Percentiles rank a stretch among this genome's conserved stretches.
Conservation (phyloP, 1,140 invertebrate genomes). For the Monochamus saltuarius region DNA sequence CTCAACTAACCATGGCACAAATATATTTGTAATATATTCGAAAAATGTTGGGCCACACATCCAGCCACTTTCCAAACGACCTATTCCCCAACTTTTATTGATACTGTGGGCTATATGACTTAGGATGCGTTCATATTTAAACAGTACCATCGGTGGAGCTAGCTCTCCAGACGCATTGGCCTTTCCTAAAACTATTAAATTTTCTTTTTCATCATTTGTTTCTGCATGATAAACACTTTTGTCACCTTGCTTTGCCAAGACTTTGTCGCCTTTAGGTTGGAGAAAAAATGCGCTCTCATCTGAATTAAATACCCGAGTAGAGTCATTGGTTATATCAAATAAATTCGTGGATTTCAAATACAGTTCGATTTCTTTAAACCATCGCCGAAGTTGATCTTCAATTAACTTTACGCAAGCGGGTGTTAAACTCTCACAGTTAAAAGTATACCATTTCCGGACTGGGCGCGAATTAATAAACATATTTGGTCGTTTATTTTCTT, state of each 20-base stretch:
- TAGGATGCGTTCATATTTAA: background rate
- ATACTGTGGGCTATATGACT: background rate
- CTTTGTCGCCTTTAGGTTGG: background rate
- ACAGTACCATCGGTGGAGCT: background rate
- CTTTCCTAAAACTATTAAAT: background rate
- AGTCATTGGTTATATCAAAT: background rate
- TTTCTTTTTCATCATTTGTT: conserved; percentile 5
- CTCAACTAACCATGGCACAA: background rate
- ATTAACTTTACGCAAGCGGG: too few relatives aligned
- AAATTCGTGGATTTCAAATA: too few relatives aligned
- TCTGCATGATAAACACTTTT: background rate
- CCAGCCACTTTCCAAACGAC: background rate
- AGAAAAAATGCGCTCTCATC: conserved; percentile 11
- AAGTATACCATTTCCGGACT: too few relatives aligned
- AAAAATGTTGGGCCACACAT: background rate
- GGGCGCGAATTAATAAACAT: too few relatives aligned
- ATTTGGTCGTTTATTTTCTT: too few relatives aligned
- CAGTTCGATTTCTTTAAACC: too few relatives aligned
- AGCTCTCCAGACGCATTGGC: background rate
- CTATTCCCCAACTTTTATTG: background rate
- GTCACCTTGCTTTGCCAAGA: background rate
- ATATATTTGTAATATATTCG: conserved; percentile 6
- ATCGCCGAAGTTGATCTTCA: too few relatives aligned
- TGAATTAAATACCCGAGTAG: background rate
- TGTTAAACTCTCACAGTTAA: too few relatives aligned